Conservation (phyloP, 2,888 invertebrate genomes). For the Dolichopus griseipennis region DNA sequence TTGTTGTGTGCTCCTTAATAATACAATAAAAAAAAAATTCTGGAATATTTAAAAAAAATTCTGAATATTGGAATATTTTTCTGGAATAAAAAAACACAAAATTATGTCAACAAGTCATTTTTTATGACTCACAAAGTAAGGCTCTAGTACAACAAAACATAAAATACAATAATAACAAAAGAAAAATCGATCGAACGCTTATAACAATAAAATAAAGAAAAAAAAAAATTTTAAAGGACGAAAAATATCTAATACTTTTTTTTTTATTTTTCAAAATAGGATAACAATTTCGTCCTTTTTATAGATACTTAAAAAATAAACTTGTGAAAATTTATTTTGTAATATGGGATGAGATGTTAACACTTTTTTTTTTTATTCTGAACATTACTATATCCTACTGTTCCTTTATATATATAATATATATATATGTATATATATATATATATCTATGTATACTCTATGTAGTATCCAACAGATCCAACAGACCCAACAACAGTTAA, state of each 20-base stretch:
- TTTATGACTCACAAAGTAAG: background rate
- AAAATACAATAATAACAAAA: background rate
- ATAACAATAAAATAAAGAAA: background rate
- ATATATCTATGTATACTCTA: too few relatives aligned
- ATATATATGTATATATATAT: too few relatives aligned
- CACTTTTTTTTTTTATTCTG: too few relatives aligned
- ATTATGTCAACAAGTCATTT: slow-evolving; percentile 6
- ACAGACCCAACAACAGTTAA: too few relatives aligned
- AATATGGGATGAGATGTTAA: too few relatives aligned
- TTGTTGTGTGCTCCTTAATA: background rate
- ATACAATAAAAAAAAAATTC: background rate
- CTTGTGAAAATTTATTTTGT: too few relatives aligned
- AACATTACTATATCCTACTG: too few relatives aligned
- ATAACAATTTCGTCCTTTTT: background rate
- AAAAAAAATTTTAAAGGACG: background rate
- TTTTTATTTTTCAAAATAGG: background rate
- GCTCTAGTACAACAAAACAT: background rate
- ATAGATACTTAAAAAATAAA: background rate
- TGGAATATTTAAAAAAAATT: background rate
- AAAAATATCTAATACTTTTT: too few relatives aligned
- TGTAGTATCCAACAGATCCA: too few relatives aligned
- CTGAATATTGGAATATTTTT: background rate
- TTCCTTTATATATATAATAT: too few relatives aligned
- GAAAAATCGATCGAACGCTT: background rate
- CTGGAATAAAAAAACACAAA: background rate